phyloP scores from a whole-genome alignment of 2,888 invertebrate species.

The Plemyria rubiginata region DNA sequence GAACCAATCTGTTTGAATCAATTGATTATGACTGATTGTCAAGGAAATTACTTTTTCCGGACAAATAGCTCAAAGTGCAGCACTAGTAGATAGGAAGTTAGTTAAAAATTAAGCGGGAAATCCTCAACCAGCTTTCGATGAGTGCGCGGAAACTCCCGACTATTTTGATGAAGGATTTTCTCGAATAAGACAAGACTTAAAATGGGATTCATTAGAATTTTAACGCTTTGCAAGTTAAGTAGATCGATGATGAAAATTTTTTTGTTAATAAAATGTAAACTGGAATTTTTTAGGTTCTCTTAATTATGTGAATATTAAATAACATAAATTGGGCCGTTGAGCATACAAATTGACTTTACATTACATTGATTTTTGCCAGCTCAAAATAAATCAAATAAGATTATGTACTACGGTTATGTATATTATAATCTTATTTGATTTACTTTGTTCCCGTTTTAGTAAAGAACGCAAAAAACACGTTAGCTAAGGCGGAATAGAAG shows the following conservation, averaged over 20 bases:
- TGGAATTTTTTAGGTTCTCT: too few species aligned
- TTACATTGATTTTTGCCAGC: too few species aligned
- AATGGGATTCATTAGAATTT: neutral
- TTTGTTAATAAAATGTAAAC: too few species aligned
- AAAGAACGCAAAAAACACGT: neutral
- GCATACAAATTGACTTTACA: too few species aligned
- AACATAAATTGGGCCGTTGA: too few species aligned
- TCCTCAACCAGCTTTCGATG: constrained; percentile 28
- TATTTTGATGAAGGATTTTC: constrained; percentile 16
- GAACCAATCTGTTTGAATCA: too few species aligned
- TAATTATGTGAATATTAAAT: too few species aligned
- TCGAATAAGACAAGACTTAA: constrained; percentile 5
- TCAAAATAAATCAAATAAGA: too few species aligned
- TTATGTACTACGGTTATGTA: too few species aligned
- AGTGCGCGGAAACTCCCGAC: constrained; percentile 15
- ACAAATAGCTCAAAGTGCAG: constrained; percentile 6
- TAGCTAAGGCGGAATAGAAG: neutral
- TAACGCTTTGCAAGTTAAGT: neutral
- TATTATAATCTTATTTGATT: too few species aligned
- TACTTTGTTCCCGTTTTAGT: too few species aligned
- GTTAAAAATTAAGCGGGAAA: constrained; percentile 29
- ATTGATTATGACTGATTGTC: too few species aligned
- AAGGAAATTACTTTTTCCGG: neutral
- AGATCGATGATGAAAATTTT: neutral
- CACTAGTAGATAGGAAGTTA: constrained; percentile 25